A percentile compares a stretch with the other conserved stretches of the same genome.
Evolutionary conservation across 1,140 invertebrate species (phyloP).

Genomic region (Drosophila obscura): DNA sequence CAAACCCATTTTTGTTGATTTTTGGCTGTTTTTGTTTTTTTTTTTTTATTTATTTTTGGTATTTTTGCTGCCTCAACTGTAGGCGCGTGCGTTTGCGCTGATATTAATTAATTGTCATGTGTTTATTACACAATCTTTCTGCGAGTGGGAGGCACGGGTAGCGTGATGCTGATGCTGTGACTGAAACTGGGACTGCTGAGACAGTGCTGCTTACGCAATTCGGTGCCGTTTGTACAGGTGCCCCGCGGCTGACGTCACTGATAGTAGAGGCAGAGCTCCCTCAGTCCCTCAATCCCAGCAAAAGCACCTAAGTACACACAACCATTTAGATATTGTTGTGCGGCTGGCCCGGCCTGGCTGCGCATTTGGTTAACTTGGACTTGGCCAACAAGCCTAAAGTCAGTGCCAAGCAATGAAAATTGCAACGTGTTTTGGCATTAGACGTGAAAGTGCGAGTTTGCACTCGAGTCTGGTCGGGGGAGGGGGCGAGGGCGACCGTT

Average conservation of each 20-base stretch:
- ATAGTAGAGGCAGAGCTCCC: slow-evolving; percentile 34
- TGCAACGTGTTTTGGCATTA: slow-evolving; percentile 81
- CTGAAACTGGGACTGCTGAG: slow-evolving; percentile 21
- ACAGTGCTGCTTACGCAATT: slow-evolving; percentile 66
- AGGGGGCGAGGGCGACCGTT: slow-evolving; percentile 15
- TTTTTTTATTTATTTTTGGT: slow-evolving; percentile 3
- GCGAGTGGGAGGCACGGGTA: slow-evolving; percentile 24
- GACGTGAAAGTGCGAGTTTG: slow-evolving; percentile 81
- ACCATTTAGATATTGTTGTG: slow-evolving; percentile 15
- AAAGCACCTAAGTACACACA: slow-evolving; percentile 45
- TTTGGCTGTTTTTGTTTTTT: slow-evolving; percentile 16
- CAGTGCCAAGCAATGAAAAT: slow-evolving; percentile 81
- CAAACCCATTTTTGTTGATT: slow-evolving; percentile 29
- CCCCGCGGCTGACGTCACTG: slow-evolving; percentile 61
- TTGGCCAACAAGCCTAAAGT: slow-evolving; percentile 79
- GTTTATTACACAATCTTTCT: slow-evolving; percentile 67
- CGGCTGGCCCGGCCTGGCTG: slow-evolving; percentile 31
- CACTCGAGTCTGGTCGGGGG: slow-evolving; percentile 39
- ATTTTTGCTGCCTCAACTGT: slow-evolving; percentile 7
- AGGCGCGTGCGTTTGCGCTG: slow-evolving; percentile 45
- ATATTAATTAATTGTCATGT: slow-evolving; percentile 77
- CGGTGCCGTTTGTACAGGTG: slow-evolving; percentile 44
- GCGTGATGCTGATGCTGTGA: slow-evolving; percentile 28
- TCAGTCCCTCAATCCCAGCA: not conserved
- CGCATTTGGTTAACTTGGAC: slow-evolving; percentile 76